These are phyloP conservation scores for Poecile montanus DNA, from an alignment of 2,797 vertebrate species.

Conservation along the genomic window DNA sequence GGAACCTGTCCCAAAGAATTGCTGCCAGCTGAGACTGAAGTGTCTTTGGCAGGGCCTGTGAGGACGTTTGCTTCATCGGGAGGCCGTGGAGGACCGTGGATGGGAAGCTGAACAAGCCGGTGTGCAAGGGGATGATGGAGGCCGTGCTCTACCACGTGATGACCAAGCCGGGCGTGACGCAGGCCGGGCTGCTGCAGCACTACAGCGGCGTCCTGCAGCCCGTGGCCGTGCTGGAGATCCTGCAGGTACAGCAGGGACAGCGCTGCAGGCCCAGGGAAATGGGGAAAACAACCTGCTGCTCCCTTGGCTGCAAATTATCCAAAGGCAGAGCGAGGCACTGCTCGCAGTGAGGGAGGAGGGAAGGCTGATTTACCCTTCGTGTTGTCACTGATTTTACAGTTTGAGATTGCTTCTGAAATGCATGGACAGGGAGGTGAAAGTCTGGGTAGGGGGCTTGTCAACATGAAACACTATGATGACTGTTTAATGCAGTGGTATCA, in stretches of 20 bases:
- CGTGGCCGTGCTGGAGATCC: slow-evolving; percentile 83
- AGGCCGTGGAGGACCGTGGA: slow-evolving; percentile 94
- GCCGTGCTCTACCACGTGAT: slow-evolving; percentile 90
- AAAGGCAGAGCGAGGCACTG: neutral
- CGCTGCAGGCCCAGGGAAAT: neutral
- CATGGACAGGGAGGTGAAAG: neutral
- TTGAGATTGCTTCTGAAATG: neutral
- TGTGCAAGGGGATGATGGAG: slow-evolving; percentile 96
- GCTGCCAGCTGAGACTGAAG: neutral
- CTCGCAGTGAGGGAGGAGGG: neutral
- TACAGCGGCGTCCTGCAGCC: slow-evolving; percentile 89
- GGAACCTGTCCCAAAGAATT: neutral
- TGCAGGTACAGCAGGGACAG: slow-evolving; percentile 79
- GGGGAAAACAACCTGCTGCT: neutral
- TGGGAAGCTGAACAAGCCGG: slow-evolving; percentile 86
- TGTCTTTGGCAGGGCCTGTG: slow-evolving; percentile 47
- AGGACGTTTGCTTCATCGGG: slow-evolving; percentile 82
- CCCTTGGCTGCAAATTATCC: neutral
- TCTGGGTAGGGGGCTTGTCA: neutral
- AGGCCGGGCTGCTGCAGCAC: slow-evolving; percentile 82
- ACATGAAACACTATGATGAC: neutral
- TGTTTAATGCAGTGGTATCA: neutral
- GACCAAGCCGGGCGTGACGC: slow-evolving; percentile 84
- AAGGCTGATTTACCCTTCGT: neutral
- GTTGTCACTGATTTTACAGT: neutral